Evolutionary conservation across 2,113 vertebrate species (phyloP).

Genomic region (Motacilla tschutschensis): DNA sequence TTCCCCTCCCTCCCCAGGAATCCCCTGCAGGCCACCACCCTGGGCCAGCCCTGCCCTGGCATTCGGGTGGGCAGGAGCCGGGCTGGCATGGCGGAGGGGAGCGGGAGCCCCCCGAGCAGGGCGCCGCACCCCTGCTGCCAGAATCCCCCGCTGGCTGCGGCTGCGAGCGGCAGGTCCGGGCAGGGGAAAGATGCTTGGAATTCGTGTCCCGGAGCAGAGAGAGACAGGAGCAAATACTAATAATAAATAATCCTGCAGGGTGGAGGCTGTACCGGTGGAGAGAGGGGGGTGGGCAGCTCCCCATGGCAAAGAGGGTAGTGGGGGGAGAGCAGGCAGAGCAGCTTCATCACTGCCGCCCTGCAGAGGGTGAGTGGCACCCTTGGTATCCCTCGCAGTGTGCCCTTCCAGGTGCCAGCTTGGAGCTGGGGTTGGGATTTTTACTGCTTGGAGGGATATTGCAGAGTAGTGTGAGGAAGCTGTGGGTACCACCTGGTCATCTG

Average conservation of each 20-base stretch:
- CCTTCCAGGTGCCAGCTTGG: neutral
- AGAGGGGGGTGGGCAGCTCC: neutral
- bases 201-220: conserved; percentile 79
- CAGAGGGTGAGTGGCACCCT: neutral
- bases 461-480: neutral
- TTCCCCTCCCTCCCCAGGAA: neutral
- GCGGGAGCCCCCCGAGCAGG: neutral
- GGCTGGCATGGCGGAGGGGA: neutral
- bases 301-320: neutral
- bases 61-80: neutral
- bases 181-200: conserved; percentile 87
- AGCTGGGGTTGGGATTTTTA: neutral
- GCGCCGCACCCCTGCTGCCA: neutral
- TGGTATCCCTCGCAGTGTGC: accelerated
- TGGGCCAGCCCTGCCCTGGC: neutral
- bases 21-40: neutral
- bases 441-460: neutral
- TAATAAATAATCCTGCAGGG: conserved; percentile 60
- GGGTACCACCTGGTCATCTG: neutral
- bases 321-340: neutral
- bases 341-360: neutral
- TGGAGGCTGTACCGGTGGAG: neutral
- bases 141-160: conserved; percentile 74
- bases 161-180: conserved; percentile 77
- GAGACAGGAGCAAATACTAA: conserved; percentile 74